Evolutionary conservation across 2,888 invertebrate species (phyloP).

Genomic region (Cerastoderma edule): DNA sequence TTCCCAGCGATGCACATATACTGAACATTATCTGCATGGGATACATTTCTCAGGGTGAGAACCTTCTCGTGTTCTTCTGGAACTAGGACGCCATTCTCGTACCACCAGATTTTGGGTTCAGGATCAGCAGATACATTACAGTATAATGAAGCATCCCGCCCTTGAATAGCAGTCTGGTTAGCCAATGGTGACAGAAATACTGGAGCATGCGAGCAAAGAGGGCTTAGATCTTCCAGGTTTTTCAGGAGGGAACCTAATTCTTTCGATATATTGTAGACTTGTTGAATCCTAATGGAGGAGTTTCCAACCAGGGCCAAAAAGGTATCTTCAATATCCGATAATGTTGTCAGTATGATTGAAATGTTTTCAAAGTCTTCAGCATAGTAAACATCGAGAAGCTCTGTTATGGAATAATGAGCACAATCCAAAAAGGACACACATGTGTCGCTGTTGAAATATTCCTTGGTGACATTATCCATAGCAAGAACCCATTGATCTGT

Average conservation of each 20-base stretch:
- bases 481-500: constrained; percentile 34
- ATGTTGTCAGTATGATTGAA: constrained; percentile 9
- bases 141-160: not conserved
- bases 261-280: constrained; percentile 1
- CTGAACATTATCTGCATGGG: constrained; percentile 3
- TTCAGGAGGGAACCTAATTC: constrained; percentile 15
- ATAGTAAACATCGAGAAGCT: constrained; percentile 28
- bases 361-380: constrained; percentile 30
- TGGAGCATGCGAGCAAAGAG: constrained; percentile 46
- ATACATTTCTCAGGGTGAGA: constrained; percentile 2
- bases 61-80: not conserved
- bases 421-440: constrained; percentile 39
- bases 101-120: constrained; percentile 39
- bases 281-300: not conserved
- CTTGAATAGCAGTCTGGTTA: constrained; percentile 30
- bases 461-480: constrained; percentile 30
- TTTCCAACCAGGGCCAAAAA: constrained; percentile 29
- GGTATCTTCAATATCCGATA: constrained; percentile 27
- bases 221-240: constrained; percentile 11
- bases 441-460: constrained; percentile 13
- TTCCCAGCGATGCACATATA: constrained; percentile 47
- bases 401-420: constrained; percentile 26
- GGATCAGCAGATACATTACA: constrained; percentile 38
- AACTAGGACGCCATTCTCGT: constrained; percentile 21
- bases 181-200: constrained; percentile 5